Evolutionary conservation across 2,888 invertebrate genomes (phyloP).

Genomic region (Clepsis dumicolana): DNA sequence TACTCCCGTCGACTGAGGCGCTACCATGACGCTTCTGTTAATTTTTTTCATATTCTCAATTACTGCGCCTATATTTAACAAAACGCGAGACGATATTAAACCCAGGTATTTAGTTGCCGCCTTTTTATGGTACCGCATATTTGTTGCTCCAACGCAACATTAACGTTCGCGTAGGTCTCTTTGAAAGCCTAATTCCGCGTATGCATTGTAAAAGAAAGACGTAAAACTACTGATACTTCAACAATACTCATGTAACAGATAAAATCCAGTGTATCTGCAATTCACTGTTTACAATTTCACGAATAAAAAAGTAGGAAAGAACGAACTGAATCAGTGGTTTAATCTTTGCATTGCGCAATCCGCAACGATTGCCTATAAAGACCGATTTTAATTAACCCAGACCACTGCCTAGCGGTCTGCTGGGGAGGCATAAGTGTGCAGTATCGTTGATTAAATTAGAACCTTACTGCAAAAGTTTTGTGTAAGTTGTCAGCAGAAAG

Average conservation of each 20-base stretch:
- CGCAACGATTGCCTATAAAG: constrained; percentile 44
- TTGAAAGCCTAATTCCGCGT: no score
- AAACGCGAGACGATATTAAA: no score
- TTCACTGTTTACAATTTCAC: neutral
- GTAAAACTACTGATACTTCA: neutral
- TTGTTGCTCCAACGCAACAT: no score
- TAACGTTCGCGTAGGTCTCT: no score
- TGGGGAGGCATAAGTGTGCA: constrained; percentile 7
- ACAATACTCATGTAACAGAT: neutral
- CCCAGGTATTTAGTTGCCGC: no score
- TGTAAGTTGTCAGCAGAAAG: neutral
- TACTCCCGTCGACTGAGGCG: no score
- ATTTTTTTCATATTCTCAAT: no score
- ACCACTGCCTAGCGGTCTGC: constrained; percentile 19
- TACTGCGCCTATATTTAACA: no score
- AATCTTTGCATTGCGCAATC: constrained; percentile 39
- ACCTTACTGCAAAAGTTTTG: constrained; percentile 1
- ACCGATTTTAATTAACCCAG: constrained; percentile 44
- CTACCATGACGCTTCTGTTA: no score
- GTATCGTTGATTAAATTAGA: constrained; percentile 3
- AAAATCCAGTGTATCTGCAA: neutral
- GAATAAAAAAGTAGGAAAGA: constrained; percentile 3
- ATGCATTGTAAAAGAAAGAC: no score
- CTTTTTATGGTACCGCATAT: no score
- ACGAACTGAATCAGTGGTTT: constrained; percentile 28